Base-by-base conservation (phyloP, 2,113 vertebrate genomes). In the Podiceps cristatus region DNA sequence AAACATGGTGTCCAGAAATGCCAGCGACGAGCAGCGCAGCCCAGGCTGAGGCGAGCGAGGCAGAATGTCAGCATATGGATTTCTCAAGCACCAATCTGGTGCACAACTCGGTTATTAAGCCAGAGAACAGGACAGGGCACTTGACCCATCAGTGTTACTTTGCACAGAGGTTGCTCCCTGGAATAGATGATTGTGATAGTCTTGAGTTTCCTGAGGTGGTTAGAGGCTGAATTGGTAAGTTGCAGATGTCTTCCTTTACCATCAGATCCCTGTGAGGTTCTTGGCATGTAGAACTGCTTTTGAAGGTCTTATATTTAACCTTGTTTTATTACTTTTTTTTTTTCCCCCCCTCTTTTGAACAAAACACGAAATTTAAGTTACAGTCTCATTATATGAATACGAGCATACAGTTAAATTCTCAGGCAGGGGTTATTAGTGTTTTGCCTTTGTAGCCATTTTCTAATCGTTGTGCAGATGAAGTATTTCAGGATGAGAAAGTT, bases 401-500 rank as follows among this genome's bases (percentile, higher is more conserved):
- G 7, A 87, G 15, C 19, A 9, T 40, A 33, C 44, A 76, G 62
- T 66, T 76, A 79, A 82, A 82, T 85, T 85, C 13, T 80, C n/a
- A 76, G 49, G 58, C 74, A 87, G 53, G 24, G 13, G 53, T 91
- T 94, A 93, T 93, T 93, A 96, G 19, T 71, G 82, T 90, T 96
- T 97, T 96, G 60, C 42, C 50, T 93, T 95, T 93, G 72, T 93
- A 96, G 50, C 55, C 84, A 59, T 91, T 96, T 97, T 90, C 85
- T 94, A 96, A 94, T 94, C 74, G 66, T 97, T 86, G 89, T 91
- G 84, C 45, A 86, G 89, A 88, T 97, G 76, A 97, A 95, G 81
- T 96, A 86, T 93, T 95, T 96, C 77, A 93, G 87, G 84, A 95
- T 83, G 67, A 96, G 93, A 95, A 96, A 95, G 89, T 97, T 95